Base-by-base conservation (phyloP, 2,888 invertebrate species). In the Epinotia ramella region DNA sequence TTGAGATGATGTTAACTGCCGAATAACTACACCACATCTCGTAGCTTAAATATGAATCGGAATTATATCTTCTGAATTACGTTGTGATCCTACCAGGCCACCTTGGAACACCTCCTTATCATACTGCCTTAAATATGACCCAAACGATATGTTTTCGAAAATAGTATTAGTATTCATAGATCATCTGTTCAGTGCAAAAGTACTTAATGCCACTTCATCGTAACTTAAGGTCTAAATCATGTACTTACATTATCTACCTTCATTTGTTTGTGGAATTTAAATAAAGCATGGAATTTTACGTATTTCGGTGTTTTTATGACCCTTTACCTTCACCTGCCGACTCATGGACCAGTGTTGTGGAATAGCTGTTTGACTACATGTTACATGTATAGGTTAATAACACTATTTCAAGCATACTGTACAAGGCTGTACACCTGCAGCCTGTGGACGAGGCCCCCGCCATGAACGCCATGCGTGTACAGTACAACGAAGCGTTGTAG, bases 241-340 rank as follows among this genome's bases (percentile, higher is more conserved):
- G 89, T 86, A 83, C 84, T 83, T 92, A 90, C 82, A 83, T 84
- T 83, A 83, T 85, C 85, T 88, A 87, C 64, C 68, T 65, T 71
- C 75, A 88, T 86, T 87, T 90, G 89, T 90, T 90, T 91, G 90
- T 91, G 89, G 85, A 90, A 89, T 87, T 87, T 91, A 88, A 92
- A 91, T 91, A 91, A 91, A 91, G 82, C 84, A 86, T 87, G 86
- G 87, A 86, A 87, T 88, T 87, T 84, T 84, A 79, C 78, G 56
- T 64, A 67, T 40, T 74, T 76, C 78, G 81, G 81, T 82, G 74
- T 56, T 77, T 82, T 73, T 53, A 28, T 70, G 53, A 20, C 44
- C 40, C 40, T 56, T 13, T 6, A 64, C 11, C 18, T 6, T 16
- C 33, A 20, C 11, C 11, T 11, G 20, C 20, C 3, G 12, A 20